Base-by-base conservation (phyloP, 2,888 invertebrate species). In the Caenorhabditis sp. region DNA sequence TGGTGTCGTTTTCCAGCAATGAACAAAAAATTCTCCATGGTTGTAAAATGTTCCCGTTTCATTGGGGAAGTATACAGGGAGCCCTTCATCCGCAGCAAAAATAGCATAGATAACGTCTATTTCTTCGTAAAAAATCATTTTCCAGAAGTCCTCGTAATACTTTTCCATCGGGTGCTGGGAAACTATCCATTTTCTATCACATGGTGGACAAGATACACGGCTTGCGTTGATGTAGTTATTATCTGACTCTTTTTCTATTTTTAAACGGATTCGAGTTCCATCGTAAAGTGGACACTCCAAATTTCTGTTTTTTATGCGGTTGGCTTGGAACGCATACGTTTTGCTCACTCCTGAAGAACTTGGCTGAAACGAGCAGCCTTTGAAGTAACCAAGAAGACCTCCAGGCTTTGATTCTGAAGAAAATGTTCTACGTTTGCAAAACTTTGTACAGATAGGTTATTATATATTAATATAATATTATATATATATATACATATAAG, bases 91-190 rank as follows among this genome's bases (percentile, higher is more conserved):
- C 0, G 71, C 26, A 0, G 67, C 40, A 55, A 65, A 77, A 5
- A 82, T 51, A 0, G 77, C 71, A 6, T 55, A 40, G 20, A 82
- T 68, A 1, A 56, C 44, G n/a, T 77, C 77, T n/a, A 71, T 51
- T n/a, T 82, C 71, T 9, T 82, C 71, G 40, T 82, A 71, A 28
- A 82, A 77, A 3, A 82, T 70, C 82, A 82, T 82, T 26, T 68
- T 61, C 82, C 82, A 82, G 40, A 77, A 82, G 26, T 82, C 77
- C 40, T 62, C 77, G 35, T 35, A 72, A n/a, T 62, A 69, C 22
- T 61, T 18, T 32, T 82, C 76, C 65, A 82, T 68, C 1, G 82
- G 82, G 62, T 82, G 82, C 20, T 82, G 81, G 1, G 76, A 53
- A 1, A 69, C 81, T 50, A 81, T 76, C 55, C 67, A 81, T 35